A percentile compares a stretch with the other conserved stretches of the same genome.
Evolutionary conservation across 2,888 invertebrate species (phyloP).

Genomic region (Anthoptus insignis): DNA sequence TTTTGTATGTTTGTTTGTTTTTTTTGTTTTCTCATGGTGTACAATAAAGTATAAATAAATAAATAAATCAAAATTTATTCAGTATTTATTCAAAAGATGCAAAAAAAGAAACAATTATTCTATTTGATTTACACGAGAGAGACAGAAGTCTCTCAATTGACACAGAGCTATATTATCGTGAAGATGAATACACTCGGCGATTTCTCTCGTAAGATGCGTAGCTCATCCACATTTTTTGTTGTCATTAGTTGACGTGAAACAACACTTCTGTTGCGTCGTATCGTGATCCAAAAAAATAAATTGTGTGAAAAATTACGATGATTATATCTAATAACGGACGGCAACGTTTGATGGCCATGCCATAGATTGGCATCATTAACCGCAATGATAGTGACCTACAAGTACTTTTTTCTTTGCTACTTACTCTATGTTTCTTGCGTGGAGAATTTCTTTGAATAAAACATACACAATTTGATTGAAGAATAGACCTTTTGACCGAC

Average conservation of each 20-base stretch:
- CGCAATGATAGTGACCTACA: slow-evolving; percentile 80
- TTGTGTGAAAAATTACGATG: slow-evolving; percentile 87
- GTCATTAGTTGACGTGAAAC: slow-evolving; percentile 82
- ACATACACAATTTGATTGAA: background rate
- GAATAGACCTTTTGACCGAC: too few relatives aligned
- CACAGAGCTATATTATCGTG: slow-evolving; percentile 37
- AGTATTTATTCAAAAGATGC: too few relatives aligned
- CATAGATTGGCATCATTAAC: slow-evolving; percentile 83
- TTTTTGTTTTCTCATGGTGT: too few relatives aligned
- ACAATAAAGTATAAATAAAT: too few relatives aligned
- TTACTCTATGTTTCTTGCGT: slow-evolving; percentile 43
- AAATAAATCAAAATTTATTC: too few relatives aligned
- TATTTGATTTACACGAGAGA: slow-evolving; percentile 16
- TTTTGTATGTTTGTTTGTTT: too few relatives aligned
- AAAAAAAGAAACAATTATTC: background rate
- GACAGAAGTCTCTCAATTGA: slow-evolving; percentile 23
- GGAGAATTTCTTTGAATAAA: slow-evolving; percentile 17
- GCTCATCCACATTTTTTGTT: slow-evolving; percentile 76
- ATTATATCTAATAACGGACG: slow-evolving; percentile 82
- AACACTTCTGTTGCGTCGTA: slow-evolving; percentile 70
- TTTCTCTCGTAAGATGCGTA: slow-evolving; percentile 39
- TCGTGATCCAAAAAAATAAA: slow-evolving; percentile 79
- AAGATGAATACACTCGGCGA: slow-evolving; percentile 38
- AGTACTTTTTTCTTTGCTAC: slow-evolving; percentile 71
- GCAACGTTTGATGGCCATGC: slow-evolving; percentile 76